Base-by-base conservation (phyloP, 2,113 vertebrate genomes). In the Labrus mixtus region DNA sequence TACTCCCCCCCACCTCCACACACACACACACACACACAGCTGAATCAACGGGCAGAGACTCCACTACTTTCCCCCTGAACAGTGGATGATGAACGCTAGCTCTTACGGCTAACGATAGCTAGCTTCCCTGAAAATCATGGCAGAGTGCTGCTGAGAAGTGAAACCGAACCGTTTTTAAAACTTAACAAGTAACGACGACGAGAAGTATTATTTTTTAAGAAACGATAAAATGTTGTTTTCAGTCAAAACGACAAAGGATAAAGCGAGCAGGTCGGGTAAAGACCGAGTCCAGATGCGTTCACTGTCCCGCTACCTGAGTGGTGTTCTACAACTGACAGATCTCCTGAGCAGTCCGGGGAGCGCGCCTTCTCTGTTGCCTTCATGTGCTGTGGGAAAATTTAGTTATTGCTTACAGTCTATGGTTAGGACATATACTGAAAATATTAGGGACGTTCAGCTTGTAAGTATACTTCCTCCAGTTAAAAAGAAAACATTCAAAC, bases 301-400 rank as follows among this genome's bases (percentile, higher is more conserved):
- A 36, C 9, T 1, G 71, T 45, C 53, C 85, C 79, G 68, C 80
- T 82, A 66, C 22, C 50, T 55, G 76, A 80, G 39, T 1, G 15
- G 15, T 10, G 19, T 16, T 68, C 71, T 77, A 50, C 22, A 53
- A 75, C 79, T 92, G 93, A 91, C 91, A 91, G 87, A 60, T 82
- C 23, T 0, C 10, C 10, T 20, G 19, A 54, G 39, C 51, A 15
- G 33, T 12, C 48, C 8, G 13, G 58, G 39, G 67, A 68, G 54
- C 68, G 61, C 79, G 78, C 69, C 33, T 54, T 4, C 1, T 0
- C 0, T 17, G 88, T 0, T 68, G 75, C 88, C 4, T 89, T 89
- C 57, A 0, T 0, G 22, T 9, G 16, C 78, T 6, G 64, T 81
- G 13, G 39, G 80, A 81, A 61, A 82, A 25, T n/a, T n/a, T n/a